Conservation (phyloP, 2,888 invertebrate genomes). For the Labia minor region DNA sequence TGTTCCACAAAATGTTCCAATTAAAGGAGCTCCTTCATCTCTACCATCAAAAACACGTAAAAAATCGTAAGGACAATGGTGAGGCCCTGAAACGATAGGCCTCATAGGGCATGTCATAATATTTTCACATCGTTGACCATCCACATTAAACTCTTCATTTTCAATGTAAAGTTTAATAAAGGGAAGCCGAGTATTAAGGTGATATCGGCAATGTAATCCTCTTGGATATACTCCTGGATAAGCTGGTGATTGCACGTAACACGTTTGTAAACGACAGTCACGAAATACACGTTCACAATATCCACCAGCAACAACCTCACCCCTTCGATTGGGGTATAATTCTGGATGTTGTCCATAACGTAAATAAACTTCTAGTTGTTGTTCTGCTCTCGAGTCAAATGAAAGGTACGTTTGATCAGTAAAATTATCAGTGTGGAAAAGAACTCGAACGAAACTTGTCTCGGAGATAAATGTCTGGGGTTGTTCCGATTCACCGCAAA, state of each 20-base stretch:
- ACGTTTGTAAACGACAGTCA: constrained; percentile 80
- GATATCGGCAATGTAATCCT: constrained; percentile 82
- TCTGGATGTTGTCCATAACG: constrained; percentile 91
- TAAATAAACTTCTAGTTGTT: constrained; percentile 79
- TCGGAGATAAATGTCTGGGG: constrained; percentile 91
- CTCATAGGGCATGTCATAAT: constrained; percentile 91
- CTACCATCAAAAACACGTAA: constrained; percentile 82
- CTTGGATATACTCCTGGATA: constrained; percentile 87
- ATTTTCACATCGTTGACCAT: constrained; percentile 86
- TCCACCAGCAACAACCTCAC: constrained; percentile 76
- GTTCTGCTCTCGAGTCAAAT: constrained; percentile 78
- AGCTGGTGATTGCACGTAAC: constrained; percentile 87
- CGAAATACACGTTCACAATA: constrained; percentile 81
- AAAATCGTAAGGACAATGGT: constrained; percentile 84
- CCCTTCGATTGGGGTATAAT: constrained; percentile 78
- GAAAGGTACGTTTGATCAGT: constrained; percentile 84
- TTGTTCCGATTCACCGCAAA: constrained; percentile 88
- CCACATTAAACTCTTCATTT: constrained; percentile 88
- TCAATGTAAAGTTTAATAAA: constrained; percentile 86
- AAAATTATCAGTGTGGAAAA: constrained; percentile 86
- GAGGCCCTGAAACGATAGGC: constrained; percentile 73
- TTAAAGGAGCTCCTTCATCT: constrained; percentile 73
- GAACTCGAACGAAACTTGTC: constrained; percentile 82
- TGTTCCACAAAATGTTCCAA: constrained; percentile 86
- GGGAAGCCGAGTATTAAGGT: constrained; percentile 74